Evolutionary conservation across 2,888 invertebrate genomes (phyloP).

Genomic region (Uloborus plumipes): DNA sequence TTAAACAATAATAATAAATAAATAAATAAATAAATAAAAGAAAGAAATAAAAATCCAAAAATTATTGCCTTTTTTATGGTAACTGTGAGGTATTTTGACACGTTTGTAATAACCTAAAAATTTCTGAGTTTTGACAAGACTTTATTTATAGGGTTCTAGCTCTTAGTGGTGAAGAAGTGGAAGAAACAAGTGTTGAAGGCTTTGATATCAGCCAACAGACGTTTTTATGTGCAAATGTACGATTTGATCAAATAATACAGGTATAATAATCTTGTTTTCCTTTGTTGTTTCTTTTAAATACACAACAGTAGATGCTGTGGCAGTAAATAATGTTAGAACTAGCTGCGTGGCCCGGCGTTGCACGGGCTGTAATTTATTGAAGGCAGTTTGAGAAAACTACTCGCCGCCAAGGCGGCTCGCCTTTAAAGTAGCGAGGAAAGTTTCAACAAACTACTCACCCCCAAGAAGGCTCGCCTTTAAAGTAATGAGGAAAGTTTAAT

Average conservation of each 20-base stretch:
- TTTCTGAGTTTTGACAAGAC: neutral
- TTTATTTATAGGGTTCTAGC: constrained; percentile 79
- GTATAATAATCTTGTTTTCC: constrained; percentile 67
- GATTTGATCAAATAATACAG: constrained; percentile 83
- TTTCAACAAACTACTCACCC: too few relatives aligned
- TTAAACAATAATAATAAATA: too few relatives aligned
- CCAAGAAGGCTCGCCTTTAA: too few relatives aligned
- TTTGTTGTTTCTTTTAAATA: neutral
- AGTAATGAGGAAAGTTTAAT: too few relatives aligned
- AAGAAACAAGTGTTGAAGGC: constrained; percentile 94
- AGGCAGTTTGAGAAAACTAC: too few relatives aligned
- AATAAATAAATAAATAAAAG: too few relatives aligned
- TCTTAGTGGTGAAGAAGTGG: constrained; percentile 94
- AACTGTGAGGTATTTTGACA: neutral
- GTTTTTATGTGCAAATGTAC: constrained; percentile 93
- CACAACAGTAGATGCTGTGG: neutral
- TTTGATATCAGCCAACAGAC: constrained; percentile 94
- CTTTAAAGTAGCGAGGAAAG: too few relatives aligned
- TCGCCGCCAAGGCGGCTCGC: too few relatives aligned
- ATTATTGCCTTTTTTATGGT: neutral
- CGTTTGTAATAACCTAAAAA: neutral
- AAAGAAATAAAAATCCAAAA: too few relatives aligned
- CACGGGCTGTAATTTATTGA: too few relatives aligned
- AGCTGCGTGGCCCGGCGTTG: too few relatives aligned
- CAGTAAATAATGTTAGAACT: neutral